Evolutionary conservation across 1,140 invertebrate genomes (phyloP), one percentile per base, ranked within the genome.

Genomic region (Goniozus legneri): DNA sequence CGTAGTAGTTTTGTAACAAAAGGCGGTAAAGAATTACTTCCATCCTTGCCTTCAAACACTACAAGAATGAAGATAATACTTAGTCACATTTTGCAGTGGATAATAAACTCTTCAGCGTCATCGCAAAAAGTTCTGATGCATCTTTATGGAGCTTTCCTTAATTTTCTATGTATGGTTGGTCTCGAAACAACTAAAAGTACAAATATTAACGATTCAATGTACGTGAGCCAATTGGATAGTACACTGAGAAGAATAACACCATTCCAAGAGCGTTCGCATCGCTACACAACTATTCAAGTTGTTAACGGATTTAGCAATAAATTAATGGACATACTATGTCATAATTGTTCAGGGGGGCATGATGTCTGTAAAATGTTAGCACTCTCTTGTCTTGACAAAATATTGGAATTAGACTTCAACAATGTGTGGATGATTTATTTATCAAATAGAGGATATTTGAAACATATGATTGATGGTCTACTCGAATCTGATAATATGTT

Each of bases 301-400:
- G 81, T 89, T 31, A 73, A 80, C 1, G 75, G 79, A 3, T 92
- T 89, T 62, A 88, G 89, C 0, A 87, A 92, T 44, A 85, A 86
- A 62, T 72, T 95, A 12, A 86, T 92, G 65, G 85, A 90, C 54
- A 84, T 90, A 20, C 75, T 95, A 19, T 91, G 89, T 59, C 81
- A 87, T 44, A 92, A 95, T 75, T 90, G 87, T 47, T 88, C 90
- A 7, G 87, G 87, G 10, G 89, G 90, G 0, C 90, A 94, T 64
- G 89, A 95, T 60, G 84, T 95, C 14, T 92, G 89, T 62, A 86
- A 91, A 72, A 92, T 94, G 86, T 76, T 92, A 39, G 86, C 91
- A 0, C 71, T 96, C 20, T 84, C 89, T 1, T 88, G 87, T 44
- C 75, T 95, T 22, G 88, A 92, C 62, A 82, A 86, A 24, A 79